Evolutionary conservation across 2,113 vertebrate species (phyloP).

Genomic region (Petaurus breviceps): DNA sequence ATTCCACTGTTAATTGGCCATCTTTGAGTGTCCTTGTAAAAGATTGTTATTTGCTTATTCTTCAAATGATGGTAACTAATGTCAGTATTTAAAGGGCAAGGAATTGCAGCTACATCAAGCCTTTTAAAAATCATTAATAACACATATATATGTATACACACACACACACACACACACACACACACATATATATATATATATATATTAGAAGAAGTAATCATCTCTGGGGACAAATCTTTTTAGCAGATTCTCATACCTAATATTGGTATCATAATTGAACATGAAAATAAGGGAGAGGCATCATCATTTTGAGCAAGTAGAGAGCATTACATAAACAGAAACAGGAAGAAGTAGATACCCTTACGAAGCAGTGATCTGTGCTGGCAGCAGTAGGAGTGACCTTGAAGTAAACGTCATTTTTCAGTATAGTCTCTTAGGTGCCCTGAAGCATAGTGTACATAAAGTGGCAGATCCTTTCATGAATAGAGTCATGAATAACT

Average conservation of each 20-base stretch:
- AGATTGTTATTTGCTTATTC: constrained; percentile 15
- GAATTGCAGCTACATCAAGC: background rate
- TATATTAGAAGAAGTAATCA: constrained; percentile 27
- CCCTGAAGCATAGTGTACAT: background rate
- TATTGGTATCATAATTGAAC: constrained; percentile 27
- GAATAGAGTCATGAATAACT: constrained; percentile 36
- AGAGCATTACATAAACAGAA: background rate
- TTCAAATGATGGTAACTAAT: constrained; percentile 34
- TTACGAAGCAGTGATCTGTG: background rate
- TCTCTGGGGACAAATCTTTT: constrained; percentile 39
- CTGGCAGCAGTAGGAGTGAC: background rate
- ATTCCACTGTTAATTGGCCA: constrained; percentile 6
- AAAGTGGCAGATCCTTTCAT: constrained; percentile 16
- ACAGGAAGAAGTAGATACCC: background rate
- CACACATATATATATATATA: background rate
- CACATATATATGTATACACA: background rate
- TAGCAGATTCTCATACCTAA: constrained; percentile 52
- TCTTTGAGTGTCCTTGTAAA: constrained; percentile 38
- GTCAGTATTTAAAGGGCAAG: background rate
- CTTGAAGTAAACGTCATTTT: constrained; percentile 25
- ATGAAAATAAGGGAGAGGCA: constrained; percentile 19
- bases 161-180: too few relatives aligned
- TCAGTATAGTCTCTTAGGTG: background rate
- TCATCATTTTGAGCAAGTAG: background rate
- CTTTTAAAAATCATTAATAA: constrained; percentile 53